Evolutionary conservation across 37 sponge, comb jelly and placozoan genomes (phyloP).

Genomic region (Diacarnus erythraeanus): DNA sequence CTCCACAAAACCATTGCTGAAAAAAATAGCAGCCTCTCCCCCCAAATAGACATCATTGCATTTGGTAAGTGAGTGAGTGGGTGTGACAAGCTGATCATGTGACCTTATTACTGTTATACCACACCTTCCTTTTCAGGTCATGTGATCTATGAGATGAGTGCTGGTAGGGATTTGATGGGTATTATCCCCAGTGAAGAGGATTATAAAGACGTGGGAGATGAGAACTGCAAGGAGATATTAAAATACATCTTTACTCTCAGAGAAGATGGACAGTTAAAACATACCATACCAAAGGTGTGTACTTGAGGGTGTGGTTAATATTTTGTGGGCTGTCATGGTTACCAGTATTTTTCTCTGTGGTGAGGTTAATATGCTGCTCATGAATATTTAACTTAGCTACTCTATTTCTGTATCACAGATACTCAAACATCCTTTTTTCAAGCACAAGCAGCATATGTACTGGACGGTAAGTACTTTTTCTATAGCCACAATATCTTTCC

Average conservation of each 20-base stretch:
- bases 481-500: too few species aligned
- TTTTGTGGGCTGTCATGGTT: too few species aligned
- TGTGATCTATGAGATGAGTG: constrained; percentile 7
- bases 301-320: too few species aligned
- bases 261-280: not conserved
- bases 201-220: not conserved
- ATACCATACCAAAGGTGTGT: not conserved
- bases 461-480: too few species aligned
- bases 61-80: constrained; percentile 34
- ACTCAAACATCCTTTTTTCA: too few species aligned
- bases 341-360: too few species aligned
- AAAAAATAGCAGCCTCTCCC: not conserved
- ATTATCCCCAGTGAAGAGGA: not conserved
- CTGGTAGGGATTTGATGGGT: not conserved
- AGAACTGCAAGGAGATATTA: not conserved
- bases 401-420: too few species aligned
- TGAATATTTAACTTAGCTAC: too few species aligned
- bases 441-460: too few species aligned
- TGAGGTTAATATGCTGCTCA: too few species aligned
- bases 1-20: constrained; percentile 3
- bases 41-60: constrained; percentile 33
- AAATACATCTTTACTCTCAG: not conserved
- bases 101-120: too few species aligned
- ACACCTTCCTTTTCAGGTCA: not conserved
- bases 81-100: too few species aligned